Conservation (phyloP, 2,113 vertebrate genomes). For the Platanista minor region DNA sequence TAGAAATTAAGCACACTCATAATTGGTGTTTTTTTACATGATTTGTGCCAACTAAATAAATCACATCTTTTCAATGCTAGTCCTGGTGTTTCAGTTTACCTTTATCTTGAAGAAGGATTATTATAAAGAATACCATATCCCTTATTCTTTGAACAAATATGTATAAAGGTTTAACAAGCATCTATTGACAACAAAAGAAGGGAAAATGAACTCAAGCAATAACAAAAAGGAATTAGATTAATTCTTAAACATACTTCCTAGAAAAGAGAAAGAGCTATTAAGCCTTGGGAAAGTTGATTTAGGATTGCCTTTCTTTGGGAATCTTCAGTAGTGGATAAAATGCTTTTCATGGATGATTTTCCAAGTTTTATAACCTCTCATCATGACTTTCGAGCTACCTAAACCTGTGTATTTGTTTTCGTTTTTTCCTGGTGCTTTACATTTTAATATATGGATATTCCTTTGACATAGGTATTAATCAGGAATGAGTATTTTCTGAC, state of each 20-base stretch:
- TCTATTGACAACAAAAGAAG: constrained; percentile 42
- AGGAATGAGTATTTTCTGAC: background rate
- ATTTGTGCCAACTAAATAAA: constrained; percentile 17
- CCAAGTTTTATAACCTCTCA: background rate
- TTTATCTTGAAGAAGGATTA: constrained; percentile 40
- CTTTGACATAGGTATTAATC: background rate
- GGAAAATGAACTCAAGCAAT: constrained; percentile 45
- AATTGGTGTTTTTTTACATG: constrained; percentile 15
- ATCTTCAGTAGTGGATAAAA: constrained; percentile 27
- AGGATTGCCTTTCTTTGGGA: background rate
- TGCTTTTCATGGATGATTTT: background rate
- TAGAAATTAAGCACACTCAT: background rate
- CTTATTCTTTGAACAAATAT: constrained; percentile 58
- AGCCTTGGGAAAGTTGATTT: background rate
- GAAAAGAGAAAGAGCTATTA: constrained; percentile 34
- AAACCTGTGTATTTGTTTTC: background rate
- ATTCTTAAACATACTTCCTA: constrained; percentile 45
- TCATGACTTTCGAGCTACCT: background rate
- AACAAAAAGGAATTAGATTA: constrained; percentile 53
- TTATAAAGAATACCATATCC: background rate
- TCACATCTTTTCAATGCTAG: background rate
- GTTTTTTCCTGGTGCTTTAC: background rate
- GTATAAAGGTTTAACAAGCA: constrained; percentile 15
- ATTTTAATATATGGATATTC: background rate
- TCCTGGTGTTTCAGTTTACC: background rate